Evolutionary conservation across 1,140 invertebrate genomes (phyloP).

Genomic region (Drosophila tropicalis): DNA sequence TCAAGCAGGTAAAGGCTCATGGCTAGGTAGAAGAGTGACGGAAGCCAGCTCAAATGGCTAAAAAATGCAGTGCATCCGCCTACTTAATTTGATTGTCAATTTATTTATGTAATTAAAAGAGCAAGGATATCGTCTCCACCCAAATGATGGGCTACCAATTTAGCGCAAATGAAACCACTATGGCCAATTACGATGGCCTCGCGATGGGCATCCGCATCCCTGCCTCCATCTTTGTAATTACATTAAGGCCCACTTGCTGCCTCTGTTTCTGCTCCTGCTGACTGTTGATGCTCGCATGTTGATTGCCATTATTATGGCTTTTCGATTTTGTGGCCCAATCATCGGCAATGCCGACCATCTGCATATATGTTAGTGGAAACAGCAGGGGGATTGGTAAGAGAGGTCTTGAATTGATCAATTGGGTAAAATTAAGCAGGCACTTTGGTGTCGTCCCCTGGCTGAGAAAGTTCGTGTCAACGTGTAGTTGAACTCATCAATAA

Average conservation of each 20-base stretch:
- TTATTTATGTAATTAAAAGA: slow-evolving; percentile 67
- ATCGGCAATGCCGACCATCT: slow-evolving; percentile 51
- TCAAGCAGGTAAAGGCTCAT: slow-evolving; percentile 35
- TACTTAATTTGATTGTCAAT: slow-evolving; percentile 49
- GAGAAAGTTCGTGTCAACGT: slow-evolving; percentile 72
- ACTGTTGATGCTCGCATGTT: slow-evolving; percentile 39
- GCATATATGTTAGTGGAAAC: slow-evolving; percentile 53
- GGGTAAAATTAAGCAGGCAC: slow-evolving; percentile 72
- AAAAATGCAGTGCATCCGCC: background rate
- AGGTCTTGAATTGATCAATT: slow-evolving; percentile 66
- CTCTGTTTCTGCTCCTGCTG: slow-evolving; percentile 30
- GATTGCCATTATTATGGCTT: slow-evolving; percentile 47
- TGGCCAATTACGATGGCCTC: slow-evolving; percentile 48
- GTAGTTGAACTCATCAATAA: slow-evolving; percentile 73
- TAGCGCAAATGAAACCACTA: slow-evolving; percentile 58
- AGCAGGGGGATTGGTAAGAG: slow-evolving; percentile 4
- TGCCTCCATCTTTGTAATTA: slow-evolving; percentile 50
- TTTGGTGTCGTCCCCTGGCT: slow-evolving; percentile 36
- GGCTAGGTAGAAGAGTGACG: slow-evolving; percentile 24
- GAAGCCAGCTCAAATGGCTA: slow-evolving; percentile 14
- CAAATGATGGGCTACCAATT: slow-evolving; percentile 59
- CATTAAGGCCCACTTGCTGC: slow-evolving; percentile 49
- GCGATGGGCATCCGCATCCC: background rate
- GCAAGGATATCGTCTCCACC: slow-evolving; percentile 19
- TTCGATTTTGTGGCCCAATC: slow-evolving; percentile 65